Percentiles rank a stretch among this genome's conserved stretches.
These are phyloP conservation scores for Pedicia rivosa DNA, from an alignment of 2,888 invertebrate genomes.

Conservation along the genomic window DNA sequence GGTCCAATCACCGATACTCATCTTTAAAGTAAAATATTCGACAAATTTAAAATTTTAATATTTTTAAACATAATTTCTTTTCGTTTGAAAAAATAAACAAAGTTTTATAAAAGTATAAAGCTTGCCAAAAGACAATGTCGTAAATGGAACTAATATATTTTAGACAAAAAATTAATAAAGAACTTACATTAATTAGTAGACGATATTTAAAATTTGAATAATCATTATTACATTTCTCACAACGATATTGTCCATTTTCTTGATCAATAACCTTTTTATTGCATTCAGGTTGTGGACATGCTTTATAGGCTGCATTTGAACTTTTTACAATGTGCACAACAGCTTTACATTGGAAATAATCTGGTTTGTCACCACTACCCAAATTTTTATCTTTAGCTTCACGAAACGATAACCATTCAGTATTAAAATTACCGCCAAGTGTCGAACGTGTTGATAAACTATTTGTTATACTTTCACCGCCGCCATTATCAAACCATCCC, in stretches of 20 bases:
- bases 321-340: slow-evolving; percentile 60
- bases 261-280: slow-evolving; percentile 90
- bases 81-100: no score
- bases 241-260: slow-evolving; percentile 74
- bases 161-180: not conserved
- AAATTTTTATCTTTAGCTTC: slow-evolving; percentile 56
- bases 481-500: slow-evolving; percentile 83
- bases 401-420: slow-evolving; percentile 59
- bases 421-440: slow-evolving; percentile 32
- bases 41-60: slow-evolving; percentile 3
- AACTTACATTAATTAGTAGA: slow-evolving; percentile 59
- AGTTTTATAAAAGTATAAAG: no score
- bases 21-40: slow-evolving; percentile 33
- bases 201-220: slow-evolving; percentile 76
- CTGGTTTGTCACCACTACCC: slow-evolving; percentile 60
- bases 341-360: slow-evolving; percentile 66
- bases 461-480: slow-evolving; percentile 40
- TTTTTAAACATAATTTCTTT: no score
- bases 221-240: slow-evolving; percentile 86
- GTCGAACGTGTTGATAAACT: slow-evolving; percentile 50
- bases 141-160: not conserved
- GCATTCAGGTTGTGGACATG: slow-evolving; percentile 78
- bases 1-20: slow-evolving; percentile 73
- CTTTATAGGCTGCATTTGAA: slow-evolving; percentile 79
- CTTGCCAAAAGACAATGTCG: not conserved